Conservation (phyloP, 1,140 invertebrate species). For the Euura saliciscinereae region DNA sequence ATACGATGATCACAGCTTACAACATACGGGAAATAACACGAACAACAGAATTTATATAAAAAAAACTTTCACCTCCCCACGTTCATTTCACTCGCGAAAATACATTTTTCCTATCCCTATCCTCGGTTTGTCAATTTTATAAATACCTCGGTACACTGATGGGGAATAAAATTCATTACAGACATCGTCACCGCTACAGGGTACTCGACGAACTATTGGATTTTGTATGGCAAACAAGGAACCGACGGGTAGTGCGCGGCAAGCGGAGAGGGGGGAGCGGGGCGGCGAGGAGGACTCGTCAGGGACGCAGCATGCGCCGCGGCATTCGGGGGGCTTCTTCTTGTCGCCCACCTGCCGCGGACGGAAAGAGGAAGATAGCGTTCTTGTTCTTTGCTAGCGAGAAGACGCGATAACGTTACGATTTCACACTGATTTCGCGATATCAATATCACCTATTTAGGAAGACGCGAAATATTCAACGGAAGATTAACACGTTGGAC, state of each 20-base stretch:
- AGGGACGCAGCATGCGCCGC: background rate
- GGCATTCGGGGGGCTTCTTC: background rate
- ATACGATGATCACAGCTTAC: background rate
- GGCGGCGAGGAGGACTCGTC: conserved; percentile 31
- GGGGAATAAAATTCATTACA: conserved; percentile 37
- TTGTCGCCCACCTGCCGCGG: too few species aligned
- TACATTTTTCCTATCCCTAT: background rate
- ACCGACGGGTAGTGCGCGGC: conserved; percentile 52
- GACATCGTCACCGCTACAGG: conserved; percentile 49
- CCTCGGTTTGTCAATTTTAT: background rate
- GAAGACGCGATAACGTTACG: too few species aligned
- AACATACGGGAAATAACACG: background rate
- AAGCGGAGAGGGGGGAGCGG: conserved; percentile 42
- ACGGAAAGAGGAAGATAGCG: too few species aligned
- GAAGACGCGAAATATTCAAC: too few species aligned
- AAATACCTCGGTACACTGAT: background rate
- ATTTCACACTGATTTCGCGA: too few species aligned
- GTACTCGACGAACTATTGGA: conserved; percentile 61
- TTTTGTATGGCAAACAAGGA: conserved; percentile 63
- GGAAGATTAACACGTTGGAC: too few species aligned
- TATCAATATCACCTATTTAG: too few species aligned
- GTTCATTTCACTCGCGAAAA: background rate
- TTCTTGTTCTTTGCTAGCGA: too few species aligned
- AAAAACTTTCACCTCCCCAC: background rate
- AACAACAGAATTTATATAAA: background rate